Base-by-base conservation (phyloP, 2,888 invertebrate species). In the Andrena haemorrhoa region DNA sequence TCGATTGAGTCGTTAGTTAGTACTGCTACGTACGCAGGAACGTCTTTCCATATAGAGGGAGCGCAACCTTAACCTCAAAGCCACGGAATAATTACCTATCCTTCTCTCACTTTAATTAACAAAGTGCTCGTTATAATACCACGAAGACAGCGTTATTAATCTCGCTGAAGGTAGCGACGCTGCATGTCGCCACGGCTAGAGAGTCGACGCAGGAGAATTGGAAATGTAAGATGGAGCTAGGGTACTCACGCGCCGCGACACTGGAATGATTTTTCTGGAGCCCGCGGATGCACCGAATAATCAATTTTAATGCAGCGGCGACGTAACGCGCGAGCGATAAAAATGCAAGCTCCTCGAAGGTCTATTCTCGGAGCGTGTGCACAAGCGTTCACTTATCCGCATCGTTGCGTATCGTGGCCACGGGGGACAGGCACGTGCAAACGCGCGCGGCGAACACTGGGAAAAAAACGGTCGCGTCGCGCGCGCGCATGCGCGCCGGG, bases 401-500 rank as follows among this genome's bases (percentile, higher is more conserved):
- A 49, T 76, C 72, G 82, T 75, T 82, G 76, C 51, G 26, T 60
- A 65, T 73, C 76, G 75, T 75, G 70, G 49, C 61, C 65, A 63
- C 70, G 41, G 16, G 35, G 53, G 53, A 56, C 47, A 16, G 49
- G 56, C 74, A 82, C 82, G 82, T 82, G 82, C 72, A 78, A 78
- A 58, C 8, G 20, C 16, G 49, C 29, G 47, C 60, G 10, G n/a
- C 26, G 49, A 1, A 20, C 20, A 1, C 51, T 51, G 23, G 10
- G 4, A 16, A 33, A 69, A 75, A 51, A 10, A 8, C 49, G 53
- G 12, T 41, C 10, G 29, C n/a, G n/a, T n/a, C n/a, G n/a, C n/a
- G n/a, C n/a, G n/a, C n/a, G n/a, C 8, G 60, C 23, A 49, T 12
- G 51, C 12, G 33, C 51, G 56, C 77, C 56, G 58, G 20, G 10